Evolutionary conservation across 2,797 vertebrate species (phyloP), one percentile per base, ranked within the genome.

Genomic region (Anas bernieri): DNA sequence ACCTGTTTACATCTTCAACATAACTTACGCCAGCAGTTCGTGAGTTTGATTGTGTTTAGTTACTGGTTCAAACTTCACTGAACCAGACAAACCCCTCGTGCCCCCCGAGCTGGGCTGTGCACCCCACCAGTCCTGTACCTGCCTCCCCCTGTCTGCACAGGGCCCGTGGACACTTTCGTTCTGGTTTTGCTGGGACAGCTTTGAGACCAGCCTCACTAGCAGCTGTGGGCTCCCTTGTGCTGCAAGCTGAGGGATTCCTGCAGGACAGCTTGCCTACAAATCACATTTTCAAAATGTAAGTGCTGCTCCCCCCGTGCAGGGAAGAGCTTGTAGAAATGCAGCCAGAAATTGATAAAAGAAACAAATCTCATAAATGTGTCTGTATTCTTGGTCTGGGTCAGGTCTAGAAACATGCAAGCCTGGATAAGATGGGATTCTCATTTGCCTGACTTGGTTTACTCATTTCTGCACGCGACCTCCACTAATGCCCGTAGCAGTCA

Each of bases 391-490:
- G 39, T 62, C 56, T 86, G 62, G 62, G 30, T 50, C 31, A 54
- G 55, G 31, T 80, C 76, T 88, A 63, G 80, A 81, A 66, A 50
- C 12, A 3, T 26, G 25, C 31, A 79, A 54, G 5, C 52, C 85
- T 2, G 35, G 39, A 6, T 54, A 28, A 85, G 63, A 39, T 13
- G 17, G 23, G 37, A 48, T 62, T 74, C 63, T 37, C 1, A 2
- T 74, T 88, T 11, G 1, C 64, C 64, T 74, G 43, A 21, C n/a
- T 41, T 37, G 30, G 13, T 75, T 89, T 84, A 17, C 59, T 87
- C 37, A 41, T 12, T 30, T 73, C 55, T 31, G 5, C 14, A 7
- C 37, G 9, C 0, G 0, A 68, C 33, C 12, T 2, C 4, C 14
- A 46, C n/a, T 46, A 79, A 55, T 16, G 58, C 28, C 31, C 56